A percentile compares a stretch with the other conserved stretches of the same genome.
These are phyloP conservation scores for Didymodactylos carnosus DNA, from an alignment of 2,888 invertebrate genomes.

Conservation along the genomic window DNA sequence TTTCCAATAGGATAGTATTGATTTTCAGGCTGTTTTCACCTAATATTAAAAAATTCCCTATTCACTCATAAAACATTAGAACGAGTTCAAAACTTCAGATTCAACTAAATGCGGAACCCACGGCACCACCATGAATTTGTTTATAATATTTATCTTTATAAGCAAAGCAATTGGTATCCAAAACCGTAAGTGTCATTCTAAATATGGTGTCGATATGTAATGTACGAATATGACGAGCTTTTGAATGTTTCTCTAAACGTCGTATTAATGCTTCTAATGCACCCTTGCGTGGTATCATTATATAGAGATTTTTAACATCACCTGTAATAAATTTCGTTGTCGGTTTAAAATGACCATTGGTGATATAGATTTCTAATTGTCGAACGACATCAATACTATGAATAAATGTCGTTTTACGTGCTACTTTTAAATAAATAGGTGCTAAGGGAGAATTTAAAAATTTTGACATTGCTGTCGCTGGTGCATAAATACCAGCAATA, in stretches of 20 bases:
- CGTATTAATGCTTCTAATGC: not conserved
- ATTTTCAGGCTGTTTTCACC: too few species aligned
- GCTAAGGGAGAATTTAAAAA: not conserved
- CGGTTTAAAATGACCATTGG: not conserved
- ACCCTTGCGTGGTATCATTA: not conserved
- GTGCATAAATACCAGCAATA: not conserved
- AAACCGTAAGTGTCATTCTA: too few species aligned
- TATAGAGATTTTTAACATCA: not conserved
- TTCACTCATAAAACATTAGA: too few species aligned
- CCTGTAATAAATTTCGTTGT: not conserved
- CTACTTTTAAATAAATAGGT: not conserved
- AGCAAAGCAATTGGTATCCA: too few species aligned
- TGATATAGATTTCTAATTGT: not conserved
- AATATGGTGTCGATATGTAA: too few species aligned
- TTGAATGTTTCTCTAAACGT: not conserved
- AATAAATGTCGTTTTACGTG: not conserved
- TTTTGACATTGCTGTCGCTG: not conserved
- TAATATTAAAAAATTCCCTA: too few species aligned
- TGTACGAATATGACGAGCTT: not conserved
- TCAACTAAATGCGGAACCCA: too few species aligned
- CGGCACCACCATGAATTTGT: too few species aligned
- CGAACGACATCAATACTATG: not conserved
- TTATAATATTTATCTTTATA: too few species aligned
- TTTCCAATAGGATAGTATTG: too few species aligned
- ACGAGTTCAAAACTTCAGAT: too few species aligned